phyloP scores from a whole-genome alignment of 2,113 vertebrate species.

The Dendrocopos noguchii region DNA sequence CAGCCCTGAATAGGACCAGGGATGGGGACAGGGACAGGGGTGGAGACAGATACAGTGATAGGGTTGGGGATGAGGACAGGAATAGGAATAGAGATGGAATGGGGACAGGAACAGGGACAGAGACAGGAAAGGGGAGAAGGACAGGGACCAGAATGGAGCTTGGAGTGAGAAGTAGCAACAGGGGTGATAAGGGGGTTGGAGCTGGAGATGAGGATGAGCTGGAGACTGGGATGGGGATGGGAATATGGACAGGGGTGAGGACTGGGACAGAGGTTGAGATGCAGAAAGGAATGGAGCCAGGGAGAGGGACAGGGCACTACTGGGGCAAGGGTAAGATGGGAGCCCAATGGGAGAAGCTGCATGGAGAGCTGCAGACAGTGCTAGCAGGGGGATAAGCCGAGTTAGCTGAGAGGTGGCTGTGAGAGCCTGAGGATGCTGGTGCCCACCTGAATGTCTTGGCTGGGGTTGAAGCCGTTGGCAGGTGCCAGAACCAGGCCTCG shows the following conservation, averaged over 20 bases:
- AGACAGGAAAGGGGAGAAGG: neutral
- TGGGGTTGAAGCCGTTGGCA: constrained; percentile 55
- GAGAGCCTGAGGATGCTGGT: neutral
- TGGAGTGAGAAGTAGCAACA: neutral
- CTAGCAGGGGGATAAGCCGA: neutral
- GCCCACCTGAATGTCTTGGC: constrained; percentile 67
- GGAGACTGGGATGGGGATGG: neutral
- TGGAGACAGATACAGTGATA: neutral
- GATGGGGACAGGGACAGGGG: neutral
- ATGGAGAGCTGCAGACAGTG: accelerated
- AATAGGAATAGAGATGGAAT: neutral
- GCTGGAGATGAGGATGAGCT: neutral
- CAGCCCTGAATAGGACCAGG: neutral
- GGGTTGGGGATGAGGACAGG: neutral
- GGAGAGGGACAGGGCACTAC: neutral
- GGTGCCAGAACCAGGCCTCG: constrained; percentile 65
- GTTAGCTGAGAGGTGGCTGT: neutral
- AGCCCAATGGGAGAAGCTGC: accelerated
- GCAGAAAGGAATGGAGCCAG: neutral
- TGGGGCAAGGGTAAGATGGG: accelerated
- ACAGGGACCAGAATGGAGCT: neutral
- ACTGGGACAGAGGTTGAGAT: neutral
- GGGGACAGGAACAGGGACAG: neutral
- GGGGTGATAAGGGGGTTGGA: neutral
- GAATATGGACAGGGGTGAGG: neutral